Evolutionary conservation across 1,140 invertebrate species (phyloP).

Genomic region (Macrobrachium nipponense): DNA sequence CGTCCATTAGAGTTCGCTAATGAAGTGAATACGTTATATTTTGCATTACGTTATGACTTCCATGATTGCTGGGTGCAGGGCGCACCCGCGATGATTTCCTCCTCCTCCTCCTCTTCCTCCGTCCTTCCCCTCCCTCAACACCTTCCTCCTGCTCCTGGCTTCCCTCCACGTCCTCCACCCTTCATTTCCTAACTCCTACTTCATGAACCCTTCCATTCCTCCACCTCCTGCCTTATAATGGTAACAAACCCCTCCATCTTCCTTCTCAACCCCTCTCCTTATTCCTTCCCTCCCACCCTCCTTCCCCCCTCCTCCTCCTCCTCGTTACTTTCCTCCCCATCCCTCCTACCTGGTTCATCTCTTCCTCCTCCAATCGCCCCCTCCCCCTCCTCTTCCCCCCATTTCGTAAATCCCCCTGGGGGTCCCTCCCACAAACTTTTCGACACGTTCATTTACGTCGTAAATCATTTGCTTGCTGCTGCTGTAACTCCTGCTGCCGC

Average conservation of each 20-base stretch:
- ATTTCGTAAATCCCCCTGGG: background rate
- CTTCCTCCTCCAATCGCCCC: background rate
- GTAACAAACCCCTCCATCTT: background rate
- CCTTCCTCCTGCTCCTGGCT: background rate
- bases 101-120: constrained; percentile 1
- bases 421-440: background rate
- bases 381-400: background rate
- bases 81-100: background rate
- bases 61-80: no score
- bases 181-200: background rate
- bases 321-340: background rate
- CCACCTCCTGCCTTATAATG: background rate
- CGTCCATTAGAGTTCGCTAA: no score
- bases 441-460: no score
- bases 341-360: background rate
- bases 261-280: background rate
- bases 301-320: background rate
- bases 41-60: no score
- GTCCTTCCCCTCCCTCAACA: background rate
- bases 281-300: background rate
- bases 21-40: no score
- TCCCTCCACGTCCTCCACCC: background rate
- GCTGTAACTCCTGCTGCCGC: no score
- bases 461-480: no score
- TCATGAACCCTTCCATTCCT: background rate